phyloP scores from a whole-genome alignment of 1,140 invertebrate genomes.

The Thalassaphorura encarpata region DNA sequence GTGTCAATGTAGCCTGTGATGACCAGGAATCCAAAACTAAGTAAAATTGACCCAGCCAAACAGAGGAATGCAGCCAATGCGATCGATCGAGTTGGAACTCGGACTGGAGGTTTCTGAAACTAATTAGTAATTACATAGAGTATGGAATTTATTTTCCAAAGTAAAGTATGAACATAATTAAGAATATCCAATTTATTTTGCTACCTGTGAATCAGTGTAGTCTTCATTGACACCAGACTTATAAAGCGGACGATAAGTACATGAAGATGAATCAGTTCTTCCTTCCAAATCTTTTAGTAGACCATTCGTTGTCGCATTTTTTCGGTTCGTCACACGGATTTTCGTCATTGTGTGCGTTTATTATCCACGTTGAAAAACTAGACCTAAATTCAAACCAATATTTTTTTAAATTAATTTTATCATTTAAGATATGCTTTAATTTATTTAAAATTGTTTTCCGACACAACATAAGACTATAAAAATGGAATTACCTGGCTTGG shows the following conservation, averaged over 20 bases:
- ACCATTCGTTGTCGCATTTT: background rate
- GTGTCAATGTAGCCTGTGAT: constrained; percentile 65
- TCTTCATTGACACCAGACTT: constrained; percentile 14
- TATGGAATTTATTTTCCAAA: too few species aligned
- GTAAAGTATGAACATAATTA: too few species aligned
- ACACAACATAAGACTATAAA: too few species aligned
- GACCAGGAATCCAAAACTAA: constrained; percentile 60
- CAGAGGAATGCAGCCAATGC: constrained; percentile 60
- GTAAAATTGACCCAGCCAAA: constrained; percentile 57
- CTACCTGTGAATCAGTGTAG: constrained; percentile 27
- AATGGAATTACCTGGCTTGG: too few species aligned
- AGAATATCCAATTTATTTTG: background rate
- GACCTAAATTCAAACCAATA: background rate
- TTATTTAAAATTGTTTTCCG: too few species aligned
- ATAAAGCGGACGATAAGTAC: background rate
- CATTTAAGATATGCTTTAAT: too few species aligned
- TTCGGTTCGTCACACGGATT: constrained; percentile 5
- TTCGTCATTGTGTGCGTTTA: constrained; percentile 12
- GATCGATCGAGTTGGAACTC: constrained; percentile 74
- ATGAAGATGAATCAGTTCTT: too few species aligned
- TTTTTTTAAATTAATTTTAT: too few species aligned
- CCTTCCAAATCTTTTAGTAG: background rate
- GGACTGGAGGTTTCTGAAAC: constrained; percentile 49
- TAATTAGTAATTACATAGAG: too few species aligned
- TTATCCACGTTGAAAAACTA: background rate